Base-by-base conservation (phyloP, 2,888 invertebrate species). In the Drosophila limbata region DNA sequence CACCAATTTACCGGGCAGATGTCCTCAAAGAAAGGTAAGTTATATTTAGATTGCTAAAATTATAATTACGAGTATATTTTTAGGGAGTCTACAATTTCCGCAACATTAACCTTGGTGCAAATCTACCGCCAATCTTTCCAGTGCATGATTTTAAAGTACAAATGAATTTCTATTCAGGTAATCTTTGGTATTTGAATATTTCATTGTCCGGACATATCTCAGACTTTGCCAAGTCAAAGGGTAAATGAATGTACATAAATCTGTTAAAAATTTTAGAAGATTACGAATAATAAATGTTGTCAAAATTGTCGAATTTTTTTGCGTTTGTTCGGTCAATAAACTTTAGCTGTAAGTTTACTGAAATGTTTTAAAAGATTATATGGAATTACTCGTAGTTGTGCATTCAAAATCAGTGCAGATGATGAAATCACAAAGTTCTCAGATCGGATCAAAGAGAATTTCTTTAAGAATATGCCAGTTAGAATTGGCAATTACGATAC, bases 401-500 rank as follows among this genome's bases (percentile, higher is more conserved):
- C 60, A 73, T 77, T 53, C 39, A 42, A 60, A 69, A 73, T 65
- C 44, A 59, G 57, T 57, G 62, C 62, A 48, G 25, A 63, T 25
- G 37, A 59, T 59, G 42, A 48, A 48, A 59, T 59, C 48, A 59
- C 19, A 19, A 11, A 11, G 44, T 25, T 39, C n/a, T 10, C 5
- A 39, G 37, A 62, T 61, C 73, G 44, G 59, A 55, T 61, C 51
- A 52, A 37, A 57, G 21, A 60, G 50, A 78, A 73, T 57, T 69
- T 70, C 63, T 69, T 56, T 53, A 40, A 40, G 40, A 62, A 37
- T 62, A 73, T 68, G 78, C 78, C 60, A 56, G 61, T 79, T 78
- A 78, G 75, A 76, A 76, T 74, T 63, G 55, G 48, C 53, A 74
- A 76, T 79, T 79, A 61, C 62, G 21, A 40, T 19, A 19, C 11